A percentile compares a stretch with the other conserved stretches of the same genome.
Evolutionary conservation across 2,888 invertebrate genomes (phyloP).

Genomic region (Sarcophaga rosellei): DNA sequence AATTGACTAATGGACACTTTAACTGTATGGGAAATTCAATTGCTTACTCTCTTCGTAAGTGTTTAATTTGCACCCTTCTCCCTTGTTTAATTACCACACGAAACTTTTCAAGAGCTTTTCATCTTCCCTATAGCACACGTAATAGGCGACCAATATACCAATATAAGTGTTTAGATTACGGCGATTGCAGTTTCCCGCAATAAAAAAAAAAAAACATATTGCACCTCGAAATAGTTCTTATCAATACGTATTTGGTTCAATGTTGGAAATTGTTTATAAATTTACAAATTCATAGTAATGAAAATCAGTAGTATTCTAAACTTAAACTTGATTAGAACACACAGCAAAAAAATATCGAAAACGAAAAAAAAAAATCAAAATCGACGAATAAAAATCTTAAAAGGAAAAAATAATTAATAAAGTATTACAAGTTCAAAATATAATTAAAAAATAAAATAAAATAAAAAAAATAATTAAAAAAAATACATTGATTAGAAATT

Average conservation of each 20-base stretch:
- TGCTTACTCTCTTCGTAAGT: not conserved
- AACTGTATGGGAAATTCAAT: not conserved
- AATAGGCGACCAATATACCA: constrained; percentile 11
- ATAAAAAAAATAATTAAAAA: not conserved
- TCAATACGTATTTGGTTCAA: constrained; percentile 56
- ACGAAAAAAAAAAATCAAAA: not conserved
- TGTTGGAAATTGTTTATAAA: constrained; percentile 53
- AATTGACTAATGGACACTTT: not conserved
- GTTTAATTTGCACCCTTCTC: no score
- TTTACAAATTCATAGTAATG: constrained; percentile 23
- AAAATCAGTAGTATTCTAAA: constrained; percentile 60
- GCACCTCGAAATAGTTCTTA: constrained; percentile 31
- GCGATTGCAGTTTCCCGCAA: constrained; percentile 32
- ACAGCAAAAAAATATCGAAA: not conserved
- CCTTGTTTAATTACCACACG: no score
- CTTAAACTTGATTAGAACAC: constrained; percentile 62
- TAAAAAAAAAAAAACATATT: not conserved
- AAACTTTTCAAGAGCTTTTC: no score
- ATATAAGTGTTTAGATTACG: not conserved
- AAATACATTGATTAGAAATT: not conserved
- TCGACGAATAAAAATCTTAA: not conserved
- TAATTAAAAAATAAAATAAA: constrained; percentile 4
- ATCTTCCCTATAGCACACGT: not conserved
- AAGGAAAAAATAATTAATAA: constrained; percentile 1
- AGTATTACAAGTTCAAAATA: constrained; percentile 54